Conservation (phyloP, 2,797 vertebrate species). For the Pangasius sanitwongsei region DNA sequence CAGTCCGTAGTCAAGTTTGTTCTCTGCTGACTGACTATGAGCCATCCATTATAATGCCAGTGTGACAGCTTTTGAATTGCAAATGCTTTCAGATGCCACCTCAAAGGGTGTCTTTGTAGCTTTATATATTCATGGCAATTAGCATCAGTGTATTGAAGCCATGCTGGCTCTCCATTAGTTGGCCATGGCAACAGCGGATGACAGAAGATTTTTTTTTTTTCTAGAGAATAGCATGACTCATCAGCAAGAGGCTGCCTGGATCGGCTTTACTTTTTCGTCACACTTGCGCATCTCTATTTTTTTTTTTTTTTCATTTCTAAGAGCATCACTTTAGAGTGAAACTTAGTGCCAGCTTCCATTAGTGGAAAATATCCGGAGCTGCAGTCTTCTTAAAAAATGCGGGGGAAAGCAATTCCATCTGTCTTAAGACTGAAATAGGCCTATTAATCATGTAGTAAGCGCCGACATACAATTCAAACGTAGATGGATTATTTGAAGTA, state of each 20-base stretch:
- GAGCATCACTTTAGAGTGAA: slow-evolving; percentile 59
- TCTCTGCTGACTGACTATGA: not conserved
- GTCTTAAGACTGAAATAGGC: slow-evolving; percentile 48
- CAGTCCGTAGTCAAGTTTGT: not conserved
- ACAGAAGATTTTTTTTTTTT: slow-evolving; percentile 46
- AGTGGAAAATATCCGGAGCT: slow-evolving; percentile 66
- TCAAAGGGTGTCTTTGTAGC: slow-evolving; percentile 34
- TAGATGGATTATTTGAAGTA: slow-evolving; percentile 74
- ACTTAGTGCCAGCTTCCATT: slow-evolving; percentile 57
- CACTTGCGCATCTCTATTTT: slow-evolving; percentile 48
- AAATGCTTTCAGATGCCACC: slow-evolving; percentile 41
- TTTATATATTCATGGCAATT: slow-evolving; percentile 51
- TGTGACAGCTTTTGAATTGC: slow-evolving; percentile 19
- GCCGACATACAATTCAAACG: slow-evolving; percentile 66
- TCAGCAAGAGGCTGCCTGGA: slow-evolving; percentile 43
- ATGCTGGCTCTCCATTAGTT: slow-evolving; percentile 42
- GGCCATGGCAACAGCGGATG: slow-evolving; percentile 56
- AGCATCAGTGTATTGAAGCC: slow-evolving; percentile 34
- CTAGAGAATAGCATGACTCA: slow-evolving; percentile 54
- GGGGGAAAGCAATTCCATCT: slow-evolving; percentile 57
- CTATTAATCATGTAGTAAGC: slow-evolving; percentile 75
- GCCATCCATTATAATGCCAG: not conserved
- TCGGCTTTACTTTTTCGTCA: slow-evolving; percentile 44
- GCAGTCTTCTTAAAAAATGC: slow-evolving; percentile 42
- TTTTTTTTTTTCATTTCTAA: slow-evolving; percentile 9